Base-by-base conservation (phyloP, 1,140 invertebrate species). In the Adoxophyes honmai region DNA sequence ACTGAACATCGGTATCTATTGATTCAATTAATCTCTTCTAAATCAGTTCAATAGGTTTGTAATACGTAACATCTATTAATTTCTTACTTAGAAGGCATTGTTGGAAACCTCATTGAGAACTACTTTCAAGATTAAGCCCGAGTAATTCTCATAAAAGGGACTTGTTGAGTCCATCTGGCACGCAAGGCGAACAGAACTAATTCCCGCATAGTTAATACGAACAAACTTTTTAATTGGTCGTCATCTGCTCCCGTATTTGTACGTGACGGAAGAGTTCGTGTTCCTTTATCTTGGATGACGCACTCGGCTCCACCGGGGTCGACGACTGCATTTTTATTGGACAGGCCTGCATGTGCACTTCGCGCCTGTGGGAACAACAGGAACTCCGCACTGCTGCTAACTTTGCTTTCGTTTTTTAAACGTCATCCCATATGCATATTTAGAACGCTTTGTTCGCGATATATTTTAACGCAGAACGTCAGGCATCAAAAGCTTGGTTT, bases 171-270 rank as follows among this genome's bases (percentile, higher is more conserved):
- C 68, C 81, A 88, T 88, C 75, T 85, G 82, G 78, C 73, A 66
- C 73, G 75, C 75, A 73, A 70, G 65, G 60, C 65, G 52, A 66
- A 60, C 65, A 58, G 62, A 68, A 70, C 62, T 75, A 76, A 78
- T 78, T 77, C 76, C 72, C 78, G 81, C 76, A 79, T 83, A 84
- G 77, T 80, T 85, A 81, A 86, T 84, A 66, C 70, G 76, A 64
- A 74, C 66, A 80, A 86, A 84, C 80, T 88, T 86, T 88, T 86
- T 88, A 86, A 88, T 86, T 85, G 83, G 70, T 75, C 80, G 74
- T 86, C 85, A 86, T 87, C 79, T 86, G 85, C 81, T 80, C 75
- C 76, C 75, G 57, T 64, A 64, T 72, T 73, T 56, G 70, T 78
- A 85, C 80, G 83, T 70, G 73, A 68, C 72, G 78, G 79, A 78